These are phyloP conservation scores for Tachysurus vachellii DNA, from an alignment of 2,113 vertebrate species.

Conservation along the genomic window DNA sequence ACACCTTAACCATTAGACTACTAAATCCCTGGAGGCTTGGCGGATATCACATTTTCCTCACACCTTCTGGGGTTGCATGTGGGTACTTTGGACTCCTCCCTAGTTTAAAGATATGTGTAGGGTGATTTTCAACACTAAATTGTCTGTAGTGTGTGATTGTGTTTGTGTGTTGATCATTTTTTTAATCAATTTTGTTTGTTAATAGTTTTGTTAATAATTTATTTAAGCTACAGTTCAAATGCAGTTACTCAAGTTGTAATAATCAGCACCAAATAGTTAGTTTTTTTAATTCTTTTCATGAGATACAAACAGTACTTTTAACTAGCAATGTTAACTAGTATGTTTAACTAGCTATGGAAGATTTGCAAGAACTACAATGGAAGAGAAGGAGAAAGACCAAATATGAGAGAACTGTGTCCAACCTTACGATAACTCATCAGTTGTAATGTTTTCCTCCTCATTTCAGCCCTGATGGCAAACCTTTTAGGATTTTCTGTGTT, in stretches of 20 bases:
- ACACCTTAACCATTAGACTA: too few species aligned
- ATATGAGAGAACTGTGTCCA: not conserved
- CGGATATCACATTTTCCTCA: too few species aligned
- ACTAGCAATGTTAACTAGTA: not conserved
- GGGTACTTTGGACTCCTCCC: too few species aligned
- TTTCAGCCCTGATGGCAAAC: not conserved
- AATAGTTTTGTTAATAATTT: not conserved
- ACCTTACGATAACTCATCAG: slow-evolving; percentile 16
- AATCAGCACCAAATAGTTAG: not conserved
- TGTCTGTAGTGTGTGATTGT: too few species aligned
- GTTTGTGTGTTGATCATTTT: too few species aligned
- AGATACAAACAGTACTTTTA: not conserved
- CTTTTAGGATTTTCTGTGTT: slow-evolving; percentile 34
- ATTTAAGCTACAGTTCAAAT: not conserved
- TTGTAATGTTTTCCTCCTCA: not conserved
- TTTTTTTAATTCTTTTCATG: not conserved
- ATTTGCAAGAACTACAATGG: not conserved
- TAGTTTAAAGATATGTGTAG: too few species aligned
- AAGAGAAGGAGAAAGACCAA: slow-evolving; percentile 1
- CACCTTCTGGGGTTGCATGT: too few species aligned
- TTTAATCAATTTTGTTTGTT: too few species aligned
- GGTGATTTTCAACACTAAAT: too few species aligned
- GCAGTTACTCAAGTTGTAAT: not conserved
- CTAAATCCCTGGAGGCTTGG: too few species aligned
- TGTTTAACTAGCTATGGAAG: not conserved